Evolutionary conservation across 2,113 vertebrate species (phyloP).

Genomic region (Tonatia bakeri): DNA sequence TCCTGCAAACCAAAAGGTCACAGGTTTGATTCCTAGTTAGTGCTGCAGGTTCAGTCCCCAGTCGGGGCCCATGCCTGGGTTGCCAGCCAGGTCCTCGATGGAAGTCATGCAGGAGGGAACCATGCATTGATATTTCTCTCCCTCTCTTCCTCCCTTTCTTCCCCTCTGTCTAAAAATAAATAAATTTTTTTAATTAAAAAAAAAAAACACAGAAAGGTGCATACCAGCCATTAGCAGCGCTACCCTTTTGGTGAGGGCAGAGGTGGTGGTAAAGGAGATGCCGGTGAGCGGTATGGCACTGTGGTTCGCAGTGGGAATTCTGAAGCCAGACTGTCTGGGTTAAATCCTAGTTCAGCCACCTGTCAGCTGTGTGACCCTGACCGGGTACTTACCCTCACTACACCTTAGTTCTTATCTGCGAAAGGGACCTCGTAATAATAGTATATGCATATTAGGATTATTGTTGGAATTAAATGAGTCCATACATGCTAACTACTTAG

Average conservation of each 20-base stretch:
- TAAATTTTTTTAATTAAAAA: neutral
- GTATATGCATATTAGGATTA: too few species aligned
- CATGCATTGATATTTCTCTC: too few species aligned
- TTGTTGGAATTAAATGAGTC: neutral
- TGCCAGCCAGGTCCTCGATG: too few species aligned
- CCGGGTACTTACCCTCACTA: too few species aligned
- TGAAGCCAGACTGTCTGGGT: neutral
- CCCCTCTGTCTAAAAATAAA: too few species aligned
- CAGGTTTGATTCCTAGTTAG: too few species aligned
- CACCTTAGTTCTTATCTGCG: neutral
- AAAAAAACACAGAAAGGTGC: neutral
- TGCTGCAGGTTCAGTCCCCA: neutral
- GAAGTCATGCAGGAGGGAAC: too few species aligned
- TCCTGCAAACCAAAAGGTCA: too few species aligned
- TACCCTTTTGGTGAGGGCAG: neutral
- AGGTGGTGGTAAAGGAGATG: neutral
- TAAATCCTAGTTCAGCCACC: neutral
- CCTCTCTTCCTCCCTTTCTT: too few species aligned
- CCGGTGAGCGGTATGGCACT: neutral
- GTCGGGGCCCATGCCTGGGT: neutral
- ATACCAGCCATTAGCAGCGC: neutral
- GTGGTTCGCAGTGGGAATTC: neutral
- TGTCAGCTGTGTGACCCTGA: neutral
- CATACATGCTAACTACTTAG: neutral
- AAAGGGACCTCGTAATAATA: neutral